Base-by-base conservation (phyloP, 2,888 invertebrate species). In the Ditula angustiorana region DNA sequence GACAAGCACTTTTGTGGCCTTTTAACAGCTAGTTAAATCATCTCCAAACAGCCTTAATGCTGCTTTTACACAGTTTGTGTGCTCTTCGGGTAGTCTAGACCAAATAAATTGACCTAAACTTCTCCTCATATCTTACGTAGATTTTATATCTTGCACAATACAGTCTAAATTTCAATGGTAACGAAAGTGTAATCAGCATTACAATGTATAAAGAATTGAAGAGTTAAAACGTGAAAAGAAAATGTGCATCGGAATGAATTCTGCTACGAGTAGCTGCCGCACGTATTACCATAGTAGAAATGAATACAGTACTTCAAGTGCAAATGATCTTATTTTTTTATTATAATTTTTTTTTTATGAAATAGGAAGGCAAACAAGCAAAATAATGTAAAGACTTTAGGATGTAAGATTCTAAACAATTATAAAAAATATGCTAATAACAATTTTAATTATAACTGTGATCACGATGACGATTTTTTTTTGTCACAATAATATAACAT, bases 181-280 rank as follows among this genome's bases (percentile, higher is more conserved):
- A 52, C 47, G 46, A 35, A 64, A 64, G 58, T 64, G 64, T 64
- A 64, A 70, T 70, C 69, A 67, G 56, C 66, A 53, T 68, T 65
- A 67, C 70, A 70, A 68, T 65, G 68, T 62, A 68, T 68, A 52
- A 62, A 66, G 60, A 67, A 64, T 35, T 64, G 64, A 64, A 64
- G 64, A 59, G 63, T 66, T 60, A 53, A 67, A 72, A 67, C 60
- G 66, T 61, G 68, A 68, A 67, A 70, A 73, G 62, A 69, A 69
- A 69, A 68, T 63, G 67, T 68, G 67, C 68, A 70, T 70, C 58
- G 61, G 52, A 68, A 58, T 68, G 68, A 70, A 72, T 71, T 68
- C 66, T 59, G 62, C 53, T 57, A 63, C 64, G 63, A 53, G 64
- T 21, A 46, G 58, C 53, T 47, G 44, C 59, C 64, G 58, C 63